Percentiles rank a stretch among this genome's conserved stretches.
These are phyloP conservation scores for Lampropteryx suffumata DNA, from an alignment of 2,888 invertebrate species.

Conservation along the genomic window DNA sequence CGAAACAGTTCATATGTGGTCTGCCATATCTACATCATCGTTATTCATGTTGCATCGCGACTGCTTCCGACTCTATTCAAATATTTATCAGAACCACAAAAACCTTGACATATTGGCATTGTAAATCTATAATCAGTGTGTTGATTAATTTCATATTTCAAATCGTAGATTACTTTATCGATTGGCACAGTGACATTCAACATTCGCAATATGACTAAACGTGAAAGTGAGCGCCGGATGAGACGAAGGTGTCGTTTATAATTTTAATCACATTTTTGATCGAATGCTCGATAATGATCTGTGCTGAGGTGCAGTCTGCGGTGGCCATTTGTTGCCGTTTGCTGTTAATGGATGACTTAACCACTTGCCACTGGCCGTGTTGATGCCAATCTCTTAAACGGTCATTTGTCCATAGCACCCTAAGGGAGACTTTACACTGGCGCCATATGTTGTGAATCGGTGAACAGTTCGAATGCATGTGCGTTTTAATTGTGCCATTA, in stretches of 20 bases:
- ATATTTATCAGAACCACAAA: conserved; percentile 11
- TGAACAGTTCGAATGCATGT: conserved; percentile 34
- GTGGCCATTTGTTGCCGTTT: conserved; percentile 53
- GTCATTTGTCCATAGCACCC: conserved; percentile 60
- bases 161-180: conserved; percentile 11
- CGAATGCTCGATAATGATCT: conserved; percentile 72
- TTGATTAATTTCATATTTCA: conserved; percentile 3
- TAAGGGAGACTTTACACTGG: conserved; percentile 38
- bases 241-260: conserved; percentile 59
- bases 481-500: conserved; percentile 64
- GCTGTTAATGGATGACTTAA: conserved; percentile 65
- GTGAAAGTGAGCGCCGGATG: conserved; percentile 41
- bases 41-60: conserved; percentile 20
- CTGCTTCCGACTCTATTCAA: conserved; percentile 15
- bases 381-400: conserved; percentile 77
- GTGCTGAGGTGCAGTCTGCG: conserved; percentile 54
- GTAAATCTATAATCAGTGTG: conserved; percentile 13
- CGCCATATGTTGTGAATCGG: conserved; percentile 71
- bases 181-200: conserved; percentile 40
- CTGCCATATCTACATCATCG: conserved; percentile 7
- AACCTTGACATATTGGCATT: conserved; percentile 11
- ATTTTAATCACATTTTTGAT: conserved; percentile 73
- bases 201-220: conserved; percentile 31
- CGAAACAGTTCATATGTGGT: conserved; percentile 22
- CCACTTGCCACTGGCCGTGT: conserved; percentile 50